Evolutionary conservation across 2,113 vertebrate species (phyloP).

Genomic region (Herpailurus yagouaroundi): DNA sequence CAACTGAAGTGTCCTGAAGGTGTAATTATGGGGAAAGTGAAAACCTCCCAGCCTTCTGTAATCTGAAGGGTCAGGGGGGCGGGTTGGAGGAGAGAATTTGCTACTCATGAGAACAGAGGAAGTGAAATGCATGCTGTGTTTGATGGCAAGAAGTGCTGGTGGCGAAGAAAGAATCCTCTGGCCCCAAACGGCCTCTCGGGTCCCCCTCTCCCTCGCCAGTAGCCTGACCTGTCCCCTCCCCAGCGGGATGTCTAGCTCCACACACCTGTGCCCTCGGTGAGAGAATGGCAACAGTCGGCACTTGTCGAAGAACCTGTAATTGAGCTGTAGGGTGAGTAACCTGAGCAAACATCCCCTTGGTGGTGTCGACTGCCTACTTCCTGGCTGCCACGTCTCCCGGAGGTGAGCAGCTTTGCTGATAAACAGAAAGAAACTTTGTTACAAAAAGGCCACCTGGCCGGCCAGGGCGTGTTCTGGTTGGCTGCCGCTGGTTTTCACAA

Average conservation of each 20-base stretch:
- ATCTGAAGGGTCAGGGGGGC: conserved; percentile 1
- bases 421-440: conserved; percentile 68
- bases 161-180: not conserved
- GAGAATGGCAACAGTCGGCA: not conserved
- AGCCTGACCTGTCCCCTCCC: not conserved
- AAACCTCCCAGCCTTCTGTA: conserved; percentile 3
- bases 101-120: not conserved
- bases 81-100: not conserved
- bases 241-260: not conserved
- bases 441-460: conserved; percentile 44
- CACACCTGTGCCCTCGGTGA: not conserved
- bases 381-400: conserved; percentile 57
- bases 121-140: not conserved
- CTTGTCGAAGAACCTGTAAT: conserved; percentile 29
- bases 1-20: conserved; percentile 8
- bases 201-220: not conserved
- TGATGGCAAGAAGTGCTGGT: not conserved
- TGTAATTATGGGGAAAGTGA: conserved; percentile 46
- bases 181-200: not conserved
- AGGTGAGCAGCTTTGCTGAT: conserved; percentile 39
- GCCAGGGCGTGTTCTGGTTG: conserved; percentile 4
- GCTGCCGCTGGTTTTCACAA: not conserved
- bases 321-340: conserved; percentile 10
- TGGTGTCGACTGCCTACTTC: not conserved
- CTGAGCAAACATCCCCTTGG: conserved; percentile 67